These are phyloP conservation scores for Liasis olivaceus DNA, from an alignment of 2,797 vertebrate genomes.

Conservation along the genomic window DNA sequence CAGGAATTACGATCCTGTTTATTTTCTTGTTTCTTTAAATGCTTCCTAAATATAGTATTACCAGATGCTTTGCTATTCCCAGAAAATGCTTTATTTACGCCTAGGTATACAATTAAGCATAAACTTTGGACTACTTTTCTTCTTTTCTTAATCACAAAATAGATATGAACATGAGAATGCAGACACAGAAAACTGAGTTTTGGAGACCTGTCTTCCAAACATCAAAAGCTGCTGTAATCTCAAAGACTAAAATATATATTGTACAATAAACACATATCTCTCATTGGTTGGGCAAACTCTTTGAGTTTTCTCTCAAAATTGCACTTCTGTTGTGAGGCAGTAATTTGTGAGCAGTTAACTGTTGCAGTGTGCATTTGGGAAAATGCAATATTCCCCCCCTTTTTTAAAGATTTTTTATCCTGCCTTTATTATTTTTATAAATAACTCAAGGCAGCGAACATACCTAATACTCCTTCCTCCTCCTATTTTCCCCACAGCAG, in stretches of 20 bases:
- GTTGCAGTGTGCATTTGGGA: not conserved
- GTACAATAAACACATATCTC: not conserved
- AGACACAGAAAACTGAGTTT: not conserved
- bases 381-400: not conserved
- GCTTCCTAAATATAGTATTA: constrained; percentile 38
- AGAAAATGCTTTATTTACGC: constrained; percentile 54
- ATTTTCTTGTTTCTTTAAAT: constrained; percentile 42
- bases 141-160: constrained; percentile 41
- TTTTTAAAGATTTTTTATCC: no score
- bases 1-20: not conserved
- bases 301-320: no score
- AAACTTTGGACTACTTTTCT: constrained; percentile 15
- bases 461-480: no score
- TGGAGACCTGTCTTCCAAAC: constrained; percentile 28
- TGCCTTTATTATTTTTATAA: no score
- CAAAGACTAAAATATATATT: constrained; percentile 24
- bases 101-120: constrained; percentile 32
- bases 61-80: constrained; percentile 35
- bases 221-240: constrained; percentile 28
- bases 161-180: constrained; percentile 44
- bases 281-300: not conserved
- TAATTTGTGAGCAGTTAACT: not conserved
- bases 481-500: no score
- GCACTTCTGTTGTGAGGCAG: not conserved
- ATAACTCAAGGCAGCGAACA: no score